Percentiles rank a stretch among this genome's conserved stretches.
phyloP scores from a whole-genome alignment of 2,113 vertebrate genomes.

The Nothocercus nigrocapillus region DNA sequence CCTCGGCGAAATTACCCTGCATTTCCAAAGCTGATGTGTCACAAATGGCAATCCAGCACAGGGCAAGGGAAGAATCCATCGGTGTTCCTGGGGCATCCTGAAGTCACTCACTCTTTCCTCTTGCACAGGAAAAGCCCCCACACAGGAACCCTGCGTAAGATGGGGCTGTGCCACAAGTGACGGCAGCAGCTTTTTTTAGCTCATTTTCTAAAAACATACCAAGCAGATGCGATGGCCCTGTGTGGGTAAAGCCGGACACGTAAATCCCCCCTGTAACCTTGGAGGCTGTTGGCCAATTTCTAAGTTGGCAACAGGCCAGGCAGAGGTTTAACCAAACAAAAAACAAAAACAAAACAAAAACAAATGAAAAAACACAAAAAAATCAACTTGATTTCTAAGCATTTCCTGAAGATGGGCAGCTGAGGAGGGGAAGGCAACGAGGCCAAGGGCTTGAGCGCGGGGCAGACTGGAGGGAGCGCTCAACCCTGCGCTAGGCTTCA shows the following conservation, averaged over 20 bases:
- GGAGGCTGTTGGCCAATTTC: neutral
- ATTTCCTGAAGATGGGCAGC: neutral
- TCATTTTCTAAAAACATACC: neutral
- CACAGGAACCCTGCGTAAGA: accelerated
- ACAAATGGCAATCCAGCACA: neutral
- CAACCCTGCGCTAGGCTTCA: neutral
- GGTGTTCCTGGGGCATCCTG: neutral
- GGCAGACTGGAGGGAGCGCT: neutral
- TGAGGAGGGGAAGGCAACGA: neutral
- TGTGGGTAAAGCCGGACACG: accelerated
- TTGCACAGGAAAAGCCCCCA: neutral
- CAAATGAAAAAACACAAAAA: no score
- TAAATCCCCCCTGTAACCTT: neutral
- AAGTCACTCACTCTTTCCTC: neutral
- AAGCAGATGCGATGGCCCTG: neutral
- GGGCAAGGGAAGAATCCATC: neutral
- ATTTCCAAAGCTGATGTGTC: conserved; percentile 7
- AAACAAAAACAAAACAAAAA: no score
- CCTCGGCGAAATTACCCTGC: neutral
- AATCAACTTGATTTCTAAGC: neutral
- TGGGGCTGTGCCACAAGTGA: neutral
- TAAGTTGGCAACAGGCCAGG: neutral
- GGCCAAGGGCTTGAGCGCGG: neutral
- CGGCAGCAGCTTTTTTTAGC: neutral
- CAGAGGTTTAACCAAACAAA: neutral